Conservation (phyloP, 2,888 invertebrate species). For the Agonopterix alstromeriana region DNA sequence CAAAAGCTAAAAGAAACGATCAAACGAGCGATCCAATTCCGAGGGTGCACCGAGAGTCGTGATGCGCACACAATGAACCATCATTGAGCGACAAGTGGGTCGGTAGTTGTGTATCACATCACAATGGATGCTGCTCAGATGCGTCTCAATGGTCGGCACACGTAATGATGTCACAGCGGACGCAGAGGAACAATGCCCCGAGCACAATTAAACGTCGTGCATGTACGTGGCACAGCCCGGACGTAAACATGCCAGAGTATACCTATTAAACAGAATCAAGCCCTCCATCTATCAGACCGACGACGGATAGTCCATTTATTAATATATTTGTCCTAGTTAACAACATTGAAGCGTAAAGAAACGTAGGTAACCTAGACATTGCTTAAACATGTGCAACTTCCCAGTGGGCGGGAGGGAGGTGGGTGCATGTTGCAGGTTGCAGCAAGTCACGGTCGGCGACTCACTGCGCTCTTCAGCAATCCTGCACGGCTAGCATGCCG, state of each 20-base stretch:
- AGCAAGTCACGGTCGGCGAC: neutral
- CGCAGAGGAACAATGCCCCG: constrained; percentile 47
- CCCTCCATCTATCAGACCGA: no score
- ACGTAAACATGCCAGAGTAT: neutral
- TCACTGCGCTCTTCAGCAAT: no score
- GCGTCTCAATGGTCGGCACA: constrained; percentile 29
- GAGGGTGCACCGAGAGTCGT: constrained; percentile 23
- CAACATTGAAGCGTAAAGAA: no score
- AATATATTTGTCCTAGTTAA: no score
- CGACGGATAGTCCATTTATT: no score
- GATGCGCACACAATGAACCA: constrained; percentile 36
- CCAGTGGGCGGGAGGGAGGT: no score
- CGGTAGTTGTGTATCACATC: constrained; percentile 17
- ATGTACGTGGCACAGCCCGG: neutral
- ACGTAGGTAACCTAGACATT: no score
- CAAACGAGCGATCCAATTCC: constrained; percentile 19
- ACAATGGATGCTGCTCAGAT: constrained; percentile 44
- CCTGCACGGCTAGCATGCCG: no score
- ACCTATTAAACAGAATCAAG: no score
- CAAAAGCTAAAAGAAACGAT: constrained; percentile 15
- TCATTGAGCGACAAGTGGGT: constrained; percentile 42
- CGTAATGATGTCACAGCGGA: constrained; percentile 52
- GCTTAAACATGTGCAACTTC: no score
- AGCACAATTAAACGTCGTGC: constrained; percentile 36
- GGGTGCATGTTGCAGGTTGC: neutral